Evolutionary conservation across 2,113 vertebrate species (phyloP).

Genomic region (Puntigrus tetrazona): DNA sequence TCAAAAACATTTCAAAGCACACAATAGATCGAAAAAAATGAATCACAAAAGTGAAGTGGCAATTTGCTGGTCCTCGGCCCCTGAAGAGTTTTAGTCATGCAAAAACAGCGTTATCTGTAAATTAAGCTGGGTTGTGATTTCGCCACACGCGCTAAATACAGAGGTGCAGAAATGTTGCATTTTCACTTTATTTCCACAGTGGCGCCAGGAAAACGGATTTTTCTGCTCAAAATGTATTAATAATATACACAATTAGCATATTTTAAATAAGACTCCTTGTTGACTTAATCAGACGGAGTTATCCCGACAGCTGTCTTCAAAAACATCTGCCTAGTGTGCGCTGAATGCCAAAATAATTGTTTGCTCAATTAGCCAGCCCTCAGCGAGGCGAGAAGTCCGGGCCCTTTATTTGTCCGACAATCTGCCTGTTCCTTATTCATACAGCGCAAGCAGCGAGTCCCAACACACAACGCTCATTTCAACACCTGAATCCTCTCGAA

Average conservation of each 20-base stretch:
- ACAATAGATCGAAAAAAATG: neutral
- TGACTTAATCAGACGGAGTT: neutral
- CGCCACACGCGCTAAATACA: neutral
- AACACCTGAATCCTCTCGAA: neutral
- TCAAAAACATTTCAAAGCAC: slow-evolving; percentile 3
- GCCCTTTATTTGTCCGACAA: neutral
- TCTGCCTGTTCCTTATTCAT: neutral
- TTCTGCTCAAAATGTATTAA: neutral
- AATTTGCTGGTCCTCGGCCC: neutral
- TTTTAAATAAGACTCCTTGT: neutral
- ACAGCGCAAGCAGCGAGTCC: slow-evolving; percentile 2
- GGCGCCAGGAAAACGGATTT: neutral
- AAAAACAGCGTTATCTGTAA: neutral
- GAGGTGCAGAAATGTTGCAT: too few relatives aligned
- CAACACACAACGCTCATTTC: slow-evolving; percentile 17
- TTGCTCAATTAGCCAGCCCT: neutral
- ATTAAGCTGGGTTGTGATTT: slow-evolving; percentile 22
- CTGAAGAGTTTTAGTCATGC: slow-evolving; percentile 12
- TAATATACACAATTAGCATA: neutral
- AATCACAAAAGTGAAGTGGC: neutral
- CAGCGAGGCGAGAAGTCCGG: neutral
- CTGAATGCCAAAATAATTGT: neutral
- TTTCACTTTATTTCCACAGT: neutral
- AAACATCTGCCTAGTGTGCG: neutral
- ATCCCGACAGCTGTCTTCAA: neutral